These are phyloP conservation scores for Riparia riparia DNA, from an alignment of 2,113 vertebrate genomes.

Conservation along the genomic window DNA sequence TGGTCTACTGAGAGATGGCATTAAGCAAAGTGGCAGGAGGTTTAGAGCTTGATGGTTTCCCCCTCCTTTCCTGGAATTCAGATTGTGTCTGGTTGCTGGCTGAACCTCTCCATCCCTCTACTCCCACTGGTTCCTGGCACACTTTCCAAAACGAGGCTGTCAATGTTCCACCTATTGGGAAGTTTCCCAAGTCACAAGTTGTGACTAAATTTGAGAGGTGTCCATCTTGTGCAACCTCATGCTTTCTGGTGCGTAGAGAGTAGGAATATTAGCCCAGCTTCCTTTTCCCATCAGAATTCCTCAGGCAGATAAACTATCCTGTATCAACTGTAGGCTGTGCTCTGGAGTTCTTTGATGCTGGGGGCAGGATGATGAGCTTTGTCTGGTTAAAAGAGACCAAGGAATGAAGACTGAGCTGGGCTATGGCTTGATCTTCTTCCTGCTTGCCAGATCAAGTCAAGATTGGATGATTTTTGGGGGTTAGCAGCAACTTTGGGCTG, in stretches of 20 bases:
- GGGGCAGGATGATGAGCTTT: not conserved
- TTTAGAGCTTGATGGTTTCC: not conserved
- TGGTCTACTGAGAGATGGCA: not conserved
- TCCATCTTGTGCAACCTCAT: not conserved
- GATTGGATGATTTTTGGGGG: not conserved
- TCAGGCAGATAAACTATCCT: not conserved
- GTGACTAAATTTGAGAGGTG: not conserved
- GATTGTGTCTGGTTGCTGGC: not conserved
- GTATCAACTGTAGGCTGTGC: not conserved
- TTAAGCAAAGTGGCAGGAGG: not conserved
- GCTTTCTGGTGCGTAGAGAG: not conserved
- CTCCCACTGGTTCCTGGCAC: not conserved
- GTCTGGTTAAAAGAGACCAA: not conserved
- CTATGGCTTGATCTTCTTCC: not conserved
- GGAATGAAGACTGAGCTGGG: not conserved
- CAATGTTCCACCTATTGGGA: not conserved
- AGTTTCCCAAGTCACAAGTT: not conserved
- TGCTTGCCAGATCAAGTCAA: not conserved
- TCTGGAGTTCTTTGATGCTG: not conserved
- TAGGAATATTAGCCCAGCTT: not conserved
- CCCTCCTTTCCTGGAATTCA: not conserved
- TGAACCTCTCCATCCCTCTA: not conserved
- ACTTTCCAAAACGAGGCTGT: not conserved
- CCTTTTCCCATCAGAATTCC: not conserved
- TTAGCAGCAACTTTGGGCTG: not conserved